Evolutionary conservation across 2,113 vertebrate genomes (phyloP), one percentile per base, ranked within the genome.

Genomic region (Amphiprion ocellaris): DNA sequence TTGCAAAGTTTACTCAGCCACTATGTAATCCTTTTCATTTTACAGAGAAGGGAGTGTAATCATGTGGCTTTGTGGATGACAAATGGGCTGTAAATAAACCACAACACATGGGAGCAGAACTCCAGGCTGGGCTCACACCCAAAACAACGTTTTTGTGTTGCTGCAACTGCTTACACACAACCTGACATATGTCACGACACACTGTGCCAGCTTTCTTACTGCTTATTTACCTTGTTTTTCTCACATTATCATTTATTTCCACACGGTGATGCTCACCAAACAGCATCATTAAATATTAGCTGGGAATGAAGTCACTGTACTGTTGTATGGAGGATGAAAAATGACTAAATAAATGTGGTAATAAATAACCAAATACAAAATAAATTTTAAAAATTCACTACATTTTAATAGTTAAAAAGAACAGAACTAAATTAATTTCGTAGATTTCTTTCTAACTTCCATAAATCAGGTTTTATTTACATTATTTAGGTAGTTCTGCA

Each of bases 91-190:
- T 65, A 44, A 74, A 83, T 61, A 80, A 73, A 66, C 28, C n/a
- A 26, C 54, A 74, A 55, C 72, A 83, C 85, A 77, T 39, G 64
- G 64, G 47, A 73, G 46, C 37, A n/a, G 17, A 77, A 67, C 65
- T 74, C 33, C 56, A 47, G 65, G 50, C 73, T 70, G 74, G 28
- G 69, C 70, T 81, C 64, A 24, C n/a, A 53, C 59, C 64, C 72
- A 56, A 15, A 10, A 37, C 63, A 58, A 53, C 58, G 60, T 65
- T 19, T 69, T 64, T 33, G 49, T 72, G 70, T 15, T 63, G 54
- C 79, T 58, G 39, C 53, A 47, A 46, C 44, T 63, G 61, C 49
- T 81, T 30, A 30, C 47, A 46, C 39, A 65, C 47, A 56, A 21
- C 19, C 58, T 10, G n/a, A 79, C 67, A 72, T 41, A 47, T 79